Evolutionary conservation across 2,888 invertebrate species (phyloP), one percentile per base, ranked within the genome.

Genomic region (Syrista parreyssii): DNA sequence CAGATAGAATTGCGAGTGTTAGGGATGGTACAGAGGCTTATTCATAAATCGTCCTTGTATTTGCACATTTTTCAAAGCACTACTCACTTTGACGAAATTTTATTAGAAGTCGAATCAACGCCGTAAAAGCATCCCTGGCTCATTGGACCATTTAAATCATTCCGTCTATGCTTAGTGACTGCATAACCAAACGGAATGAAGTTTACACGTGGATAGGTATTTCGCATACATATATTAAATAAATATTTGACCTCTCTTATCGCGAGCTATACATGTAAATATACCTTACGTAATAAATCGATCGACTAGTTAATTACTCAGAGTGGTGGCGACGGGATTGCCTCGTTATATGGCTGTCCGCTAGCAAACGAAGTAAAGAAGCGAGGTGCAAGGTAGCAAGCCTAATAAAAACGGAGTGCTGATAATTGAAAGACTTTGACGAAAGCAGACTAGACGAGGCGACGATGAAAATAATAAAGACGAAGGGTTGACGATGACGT

Each of bases 1-100:
- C 23, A 55, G 23, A 68, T 68, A 73, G 76, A 76, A 31, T 23
- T n/a, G 36, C 15, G 68, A 77, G 76, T 76, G 78, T 33, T 9
- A 12, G 9, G 12, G 31, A 32, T 15, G 71, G 31, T 3, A 15
- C 31, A 9, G 32, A 71, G 32, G 32, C 30, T 31, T 71, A 69
- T 69, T 32, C 30, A 12, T 12, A 32, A 71, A 31, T 32, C 71
- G 31, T 55, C 55, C 55, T 55, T 55, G 4, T 15, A 23, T 23
- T 40, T 6, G 23, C 0, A 40, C 6, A 9, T 23, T 23, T 9
- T 40, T 40, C 40, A 40, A 40, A 40, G 6, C 6, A 6, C 23
- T 15, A 15, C 15, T 23, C 9, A 15, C 23, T 40, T 40, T 40
- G n/a, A n/a, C 15, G 6, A 23, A 40, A 40, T 40, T 6, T 23